phyloP scores from a whole-genome alignment of 2,113 vertebrate species.

The Tringa solitaria region DNA sequence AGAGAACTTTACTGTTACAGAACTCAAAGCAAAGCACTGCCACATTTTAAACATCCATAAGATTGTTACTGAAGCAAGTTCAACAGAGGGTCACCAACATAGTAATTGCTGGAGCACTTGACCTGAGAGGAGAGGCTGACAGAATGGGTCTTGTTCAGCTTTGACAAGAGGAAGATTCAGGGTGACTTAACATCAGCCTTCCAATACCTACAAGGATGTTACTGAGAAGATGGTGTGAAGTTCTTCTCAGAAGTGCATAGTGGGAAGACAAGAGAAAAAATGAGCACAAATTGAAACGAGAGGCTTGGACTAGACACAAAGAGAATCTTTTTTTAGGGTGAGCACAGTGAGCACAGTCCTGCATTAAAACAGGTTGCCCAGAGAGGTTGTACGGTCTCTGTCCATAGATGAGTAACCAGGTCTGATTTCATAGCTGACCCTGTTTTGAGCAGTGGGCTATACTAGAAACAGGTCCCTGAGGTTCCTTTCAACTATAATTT shows the following conservation, averaged over 20 bases:
- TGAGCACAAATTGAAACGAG: background rate
- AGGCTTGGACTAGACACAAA: background rate
- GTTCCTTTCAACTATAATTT: background rate
- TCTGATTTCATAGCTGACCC: background rate
- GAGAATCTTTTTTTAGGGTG: background rate
- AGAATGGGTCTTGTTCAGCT: background rate
- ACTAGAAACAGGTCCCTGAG: background rate
- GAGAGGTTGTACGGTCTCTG: background rate
- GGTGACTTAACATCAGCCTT: background rate
- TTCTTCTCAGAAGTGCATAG: background rate
- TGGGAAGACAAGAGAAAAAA: background rate
- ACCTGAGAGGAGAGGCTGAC: background rate
- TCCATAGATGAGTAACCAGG: background rate
- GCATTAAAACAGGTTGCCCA: background rate
- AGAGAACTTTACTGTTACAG: background rate
- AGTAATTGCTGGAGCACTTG: background rate
- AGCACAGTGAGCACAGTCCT: background rate
- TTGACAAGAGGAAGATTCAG: background rate
- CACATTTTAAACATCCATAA: background rate
- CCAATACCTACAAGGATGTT: fast-evolving
- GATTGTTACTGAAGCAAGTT: background rate
- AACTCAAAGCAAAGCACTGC: background rate
- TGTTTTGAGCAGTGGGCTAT: background rate
- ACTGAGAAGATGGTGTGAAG: background rate
- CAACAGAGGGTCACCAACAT: background rate